phyloP scores from a whole-genome alignment of 2,113 vertebrate genomes.

The Ctenomys sociabilis region DNA sequence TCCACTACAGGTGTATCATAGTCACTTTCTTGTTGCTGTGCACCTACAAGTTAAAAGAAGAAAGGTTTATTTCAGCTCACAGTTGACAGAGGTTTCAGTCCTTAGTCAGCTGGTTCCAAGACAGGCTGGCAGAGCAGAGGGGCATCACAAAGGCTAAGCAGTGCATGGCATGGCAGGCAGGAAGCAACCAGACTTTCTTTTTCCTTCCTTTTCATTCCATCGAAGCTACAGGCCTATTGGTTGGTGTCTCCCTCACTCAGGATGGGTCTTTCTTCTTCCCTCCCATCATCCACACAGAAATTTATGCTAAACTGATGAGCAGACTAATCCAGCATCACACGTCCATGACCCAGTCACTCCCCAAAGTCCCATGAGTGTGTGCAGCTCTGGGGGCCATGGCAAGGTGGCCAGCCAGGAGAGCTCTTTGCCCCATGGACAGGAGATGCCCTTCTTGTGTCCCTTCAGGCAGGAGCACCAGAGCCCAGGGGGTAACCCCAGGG shows the following conservation, averaged over 20 bases:
- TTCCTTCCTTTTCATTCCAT: background rate
- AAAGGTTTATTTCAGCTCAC: background rate
- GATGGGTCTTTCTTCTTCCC: background rate
- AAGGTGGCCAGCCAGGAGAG: background rate
- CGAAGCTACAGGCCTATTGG: background rate
- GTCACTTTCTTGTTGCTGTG: background rate
- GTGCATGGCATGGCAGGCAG: background rate
- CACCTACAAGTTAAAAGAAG: background rate
- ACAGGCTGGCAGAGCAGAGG: background rate
- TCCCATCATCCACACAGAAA: background rate
- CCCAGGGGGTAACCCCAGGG: background rate
- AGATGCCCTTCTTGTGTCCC: background rate
- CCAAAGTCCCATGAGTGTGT: background rate
- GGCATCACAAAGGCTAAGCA: background rate
- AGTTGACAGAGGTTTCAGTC: background rate
- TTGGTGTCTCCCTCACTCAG: background rate
- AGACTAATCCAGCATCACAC: background rate
- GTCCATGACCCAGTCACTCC: background rate
- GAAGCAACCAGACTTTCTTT: background rate
- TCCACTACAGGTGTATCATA: background rate
- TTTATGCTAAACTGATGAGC: background rate
- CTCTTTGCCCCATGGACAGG: background rate
- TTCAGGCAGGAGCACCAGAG: background rate
- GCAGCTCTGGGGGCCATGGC: background rate
- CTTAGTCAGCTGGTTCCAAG: background rate